These are phyloP conservation scores for Nematostella vectensis DNA, from an alignment of 92 coral and sea anemone species.

Conservation along the genomic window DNA sequence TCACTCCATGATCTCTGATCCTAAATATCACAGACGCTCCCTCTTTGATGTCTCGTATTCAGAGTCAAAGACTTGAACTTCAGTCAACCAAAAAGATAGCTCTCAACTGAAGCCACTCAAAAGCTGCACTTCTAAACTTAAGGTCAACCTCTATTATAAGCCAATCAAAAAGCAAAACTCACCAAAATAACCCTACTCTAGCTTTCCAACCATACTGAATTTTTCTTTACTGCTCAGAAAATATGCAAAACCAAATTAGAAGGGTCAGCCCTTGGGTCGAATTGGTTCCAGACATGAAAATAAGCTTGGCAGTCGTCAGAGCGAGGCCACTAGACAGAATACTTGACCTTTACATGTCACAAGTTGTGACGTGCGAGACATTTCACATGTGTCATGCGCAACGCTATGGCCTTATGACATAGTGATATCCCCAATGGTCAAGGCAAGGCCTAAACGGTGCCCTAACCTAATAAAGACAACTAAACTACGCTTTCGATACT, in stretches of 20 bases:
- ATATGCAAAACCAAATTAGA: conserved; percentile 8
- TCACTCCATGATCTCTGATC: conserved; percentile 18
- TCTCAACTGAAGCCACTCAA: neutral
- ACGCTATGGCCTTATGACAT: neutral
- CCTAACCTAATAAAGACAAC: too few relatives aligned
- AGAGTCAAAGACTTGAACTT: conserved; percentile 1
- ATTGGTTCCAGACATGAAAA: conserved; percentile 27
- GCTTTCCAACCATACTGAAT: conserved; percentile 4
- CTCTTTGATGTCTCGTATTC: neutral
- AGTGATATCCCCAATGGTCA: too few relatives aligned
- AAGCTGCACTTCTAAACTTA: conserved; percentile 3
- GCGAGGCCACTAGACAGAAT: conserved; percentile 17
- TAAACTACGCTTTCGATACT: too few relatives aligned
- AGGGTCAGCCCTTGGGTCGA: conserved; percentile 31
- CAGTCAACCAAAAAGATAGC: conserved; percentile 13
- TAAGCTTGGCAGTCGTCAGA: conserved; percentile 33
- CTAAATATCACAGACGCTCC: neutral
- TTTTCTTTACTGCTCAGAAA: conserved; percentile 5
- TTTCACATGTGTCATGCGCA: conserved; percentile 5
- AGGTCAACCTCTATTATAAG: conserved; percentile 1
- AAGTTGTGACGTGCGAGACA: conserved; percentile 16
- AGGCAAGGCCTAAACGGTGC: too few relatives aligned
- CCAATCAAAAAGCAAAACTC: neutral
- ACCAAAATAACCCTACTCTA: too few relatives aligned
- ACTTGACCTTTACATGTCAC: conserved; percentile 22